phyloP scores from a whole-genome alignment of 2,888 invertebrate genomes.

The Carcina quercana region DNA sequence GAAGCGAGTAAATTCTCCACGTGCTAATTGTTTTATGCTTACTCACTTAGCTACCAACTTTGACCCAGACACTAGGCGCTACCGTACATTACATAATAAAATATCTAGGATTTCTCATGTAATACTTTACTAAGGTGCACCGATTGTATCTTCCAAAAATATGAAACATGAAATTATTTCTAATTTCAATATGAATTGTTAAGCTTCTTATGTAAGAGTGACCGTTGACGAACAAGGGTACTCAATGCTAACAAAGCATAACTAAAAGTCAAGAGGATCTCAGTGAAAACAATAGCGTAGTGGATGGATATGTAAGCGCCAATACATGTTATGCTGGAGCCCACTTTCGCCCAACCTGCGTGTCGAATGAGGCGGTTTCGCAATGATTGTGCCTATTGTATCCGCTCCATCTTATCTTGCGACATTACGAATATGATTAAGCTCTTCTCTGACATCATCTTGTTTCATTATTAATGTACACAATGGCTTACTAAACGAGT shows the following conservation, averaged over 20 bases:
- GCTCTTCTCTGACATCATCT: conserved; percentile 58
- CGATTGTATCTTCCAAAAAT: no score
- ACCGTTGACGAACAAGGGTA: no score
- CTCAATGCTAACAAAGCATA: conserved; percentile 38
- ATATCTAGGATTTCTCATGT: no score
- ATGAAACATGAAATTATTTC: no score
- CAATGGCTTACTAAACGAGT: conserved; percentile 1
- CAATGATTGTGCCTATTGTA: conserved; percentile 63
- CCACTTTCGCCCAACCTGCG: conserved; percentile 67
- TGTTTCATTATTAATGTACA: conserved; percentile 23
- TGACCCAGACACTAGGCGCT: no score
- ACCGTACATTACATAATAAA: no score
- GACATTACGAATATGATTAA: conserved; percentile 67
- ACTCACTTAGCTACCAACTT: no score
- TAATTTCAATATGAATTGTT: no score
- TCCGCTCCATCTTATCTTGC: conserved; percentile 63
- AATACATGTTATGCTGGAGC: conserved; percentile 46
- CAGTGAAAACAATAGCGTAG: conserved; percentile 54
- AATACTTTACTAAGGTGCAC: no score
- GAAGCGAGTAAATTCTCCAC: no score
- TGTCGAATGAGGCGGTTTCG: conserved; percentile 60
- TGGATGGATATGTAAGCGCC: conserved; percentile 43
- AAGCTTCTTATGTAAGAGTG: no score
- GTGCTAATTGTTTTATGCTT: no score
- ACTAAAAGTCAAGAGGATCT: conserved; percentile 37